A percentile compares a stretch with the other conserved stretches of the same genome.
Evolutionary conservation across 2,113 vertebrate species (phyloP).

Genomic region (Bucco capensis): DNA sequence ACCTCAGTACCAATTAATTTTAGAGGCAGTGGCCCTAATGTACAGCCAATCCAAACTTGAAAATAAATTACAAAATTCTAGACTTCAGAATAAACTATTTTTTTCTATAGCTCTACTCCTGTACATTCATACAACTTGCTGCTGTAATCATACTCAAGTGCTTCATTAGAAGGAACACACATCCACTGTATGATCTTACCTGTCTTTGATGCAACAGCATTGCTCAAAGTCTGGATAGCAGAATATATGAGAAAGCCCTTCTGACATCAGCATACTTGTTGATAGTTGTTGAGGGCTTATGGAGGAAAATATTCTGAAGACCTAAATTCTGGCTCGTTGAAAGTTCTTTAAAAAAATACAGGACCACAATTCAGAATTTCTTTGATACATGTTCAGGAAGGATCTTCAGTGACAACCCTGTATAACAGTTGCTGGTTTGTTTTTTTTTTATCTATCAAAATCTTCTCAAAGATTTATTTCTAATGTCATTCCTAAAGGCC

Average conservation of each 20-base stretch:
- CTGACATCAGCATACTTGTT: accelerated
- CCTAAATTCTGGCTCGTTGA: neutral
- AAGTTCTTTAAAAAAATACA: neutral
- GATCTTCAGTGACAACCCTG: neutral
- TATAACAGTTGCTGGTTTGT: too few species aligned
- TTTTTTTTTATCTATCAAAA: neutral
- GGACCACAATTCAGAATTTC: neutral
- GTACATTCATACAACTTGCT: neutral
- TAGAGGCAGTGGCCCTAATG: neutral
- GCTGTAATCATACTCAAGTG: neutral
- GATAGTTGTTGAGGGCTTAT: accelerated
- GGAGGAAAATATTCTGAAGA: neutral
- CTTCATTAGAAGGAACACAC: neutral
- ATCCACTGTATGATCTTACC: neutral
- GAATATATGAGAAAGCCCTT: neutral
- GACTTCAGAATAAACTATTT: neutral
- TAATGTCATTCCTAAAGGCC: accelerated
- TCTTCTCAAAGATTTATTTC: neutral
- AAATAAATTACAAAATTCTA: neutral
- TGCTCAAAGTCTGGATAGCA: neutral
- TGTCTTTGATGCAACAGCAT: neutral
- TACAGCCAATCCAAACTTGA: neutral
- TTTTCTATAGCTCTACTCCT: neutral
- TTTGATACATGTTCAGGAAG: neutral
- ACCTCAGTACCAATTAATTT: neutral